These are phyloP conservation scores for Nomada fucata DNA, from an alignment of 2,888 invertebrate genomes.

Conservation along the genomic window DNA sequence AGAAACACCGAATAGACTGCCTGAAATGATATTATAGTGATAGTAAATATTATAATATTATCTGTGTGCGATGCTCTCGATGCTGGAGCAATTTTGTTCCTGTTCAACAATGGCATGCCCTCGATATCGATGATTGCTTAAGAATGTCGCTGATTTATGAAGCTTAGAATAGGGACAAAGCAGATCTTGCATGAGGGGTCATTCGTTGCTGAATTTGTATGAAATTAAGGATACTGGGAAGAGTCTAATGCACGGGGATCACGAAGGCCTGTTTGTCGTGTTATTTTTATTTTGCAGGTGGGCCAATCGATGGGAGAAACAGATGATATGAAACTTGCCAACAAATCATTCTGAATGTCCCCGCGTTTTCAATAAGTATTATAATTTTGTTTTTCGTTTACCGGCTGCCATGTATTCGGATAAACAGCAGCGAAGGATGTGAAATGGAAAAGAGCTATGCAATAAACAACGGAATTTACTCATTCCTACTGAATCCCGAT, in stretches of 20 bases:
- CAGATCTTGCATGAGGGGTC: not conserved
- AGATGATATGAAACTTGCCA: too few relatives aligned
- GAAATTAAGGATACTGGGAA: not conserved
- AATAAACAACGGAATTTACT: slow-evolving; percentile 16
- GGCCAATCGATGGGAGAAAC: too few relatives aligned
- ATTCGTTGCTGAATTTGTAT: not conserved
- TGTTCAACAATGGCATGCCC: slow-evolving; percentile 1
- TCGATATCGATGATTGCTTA: not conserved
- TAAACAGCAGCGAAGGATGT: not conserved
- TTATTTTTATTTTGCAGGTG: too few relatives aligned
- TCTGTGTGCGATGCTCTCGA: slow-evolving; percentile 9
- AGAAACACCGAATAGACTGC: not conserved
- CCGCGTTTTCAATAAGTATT: not conserved
- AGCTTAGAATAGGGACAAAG: too few relatives aligned
- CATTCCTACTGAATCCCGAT: not conserved
- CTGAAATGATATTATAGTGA: not conserved
- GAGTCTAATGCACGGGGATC: too few relatives aligned
- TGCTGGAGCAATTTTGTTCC: not conserved
- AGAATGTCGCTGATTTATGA: not conserved
- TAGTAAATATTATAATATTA: slow-evolving; percentile 3
- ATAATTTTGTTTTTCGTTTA: not conserved
- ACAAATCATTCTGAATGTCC: too few relatives aligned
- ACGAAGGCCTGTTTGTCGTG: too few relatives aligned
- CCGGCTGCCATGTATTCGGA: not conserved
- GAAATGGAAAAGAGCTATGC: not conserved